Evolutionary conservation across 2,113 vertebrate genomes (phyloP), one percentile per base, ranked within the genome.

Genomic region (Petroica traversi): DNA sequence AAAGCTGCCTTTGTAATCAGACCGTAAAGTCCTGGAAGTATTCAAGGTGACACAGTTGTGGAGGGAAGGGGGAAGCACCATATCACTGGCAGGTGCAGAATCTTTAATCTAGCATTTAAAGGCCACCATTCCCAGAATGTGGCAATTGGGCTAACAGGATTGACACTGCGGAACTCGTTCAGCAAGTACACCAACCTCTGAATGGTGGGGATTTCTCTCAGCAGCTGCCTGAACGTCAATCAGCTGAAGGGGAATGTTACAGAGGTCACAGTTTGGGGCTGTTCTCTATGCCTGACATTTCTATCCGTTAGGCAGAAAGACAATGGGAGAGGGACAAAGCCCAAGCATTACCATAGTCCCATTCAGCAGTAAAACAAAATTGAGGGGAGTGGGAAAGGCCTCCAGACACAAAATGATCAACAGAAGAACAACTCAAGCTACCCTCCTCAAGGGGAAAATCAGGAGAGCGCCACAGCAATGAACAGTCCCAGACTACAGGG

Each of bases 201-300:
- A 97, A 97, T 97, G 95, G 85, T 57, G 90, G 51, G 81, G 86
- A 78, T 89, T 93, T 97, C 95, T 90, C 51, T 93, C 82, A 66
- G 87, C 87, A 96, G 95, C 92, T 96, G 95, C 95, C 66, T 24
- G n/a, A 72, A 95, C 4, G 87, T 96, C 95, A 95, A 93, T 95
- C 92, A 96, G 88, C 66, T 20, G 58, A 96, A 94, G 93, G 72
- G 61, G 66, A 96, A 97, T 71, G 87, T 81, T 88, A 82, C 79
- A 96, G 93, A 78, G 95, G 95, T 96, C 96, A 96, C 54, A 20
- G 34, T 85, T 91, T 82, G 87, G 87, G 87, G 82, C 82, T 92
- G 89, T 54, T 96, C 91, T 95, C 91, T 95, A 95, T 88, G 93
- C 72, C 87, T 95, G 89, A 95, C 88, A 92, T 95, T 97, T 96